These are phyloP conservation scores for Phaetusa simplex DNA, from an alignment of 2,113 vertebrate species.

Conservation along the genomic window DNA sequence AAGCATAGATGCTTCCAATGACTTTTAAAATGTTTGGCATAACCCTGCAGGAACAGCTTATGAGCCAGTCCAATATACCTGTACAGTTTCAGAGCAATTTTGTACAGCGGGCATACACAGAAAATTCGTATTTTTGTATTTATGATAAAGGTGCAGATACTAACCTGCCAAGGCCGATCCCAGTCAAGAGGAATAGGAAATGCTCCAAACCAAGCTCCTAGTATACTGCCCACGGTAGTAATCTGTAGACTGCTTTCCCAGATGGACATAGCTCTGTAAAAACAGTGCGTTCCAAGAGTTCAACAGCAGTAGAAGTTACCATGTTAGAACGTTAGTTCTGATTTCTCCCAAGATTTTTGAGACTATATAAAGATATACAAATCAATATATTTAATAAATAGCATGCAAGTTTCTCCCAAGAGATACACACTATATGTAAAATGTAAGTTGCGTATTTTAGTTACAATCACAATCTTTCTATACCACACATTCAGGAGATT, in stretches of 20 bases:
- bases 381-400: not conserved
- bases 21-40: not conserved
- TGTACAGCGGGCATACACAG: not conserved
- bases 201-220: conserved; percentile 92
- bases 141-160: conserved; percentile 7
- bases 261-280: conserved; percentile 86
- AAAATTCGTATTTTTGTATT: not conserved
- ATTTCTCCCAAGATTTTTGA: not conserved
- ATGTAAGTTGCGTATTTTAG: not conserved
- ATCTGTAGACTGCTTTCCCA: conserved; percentile 96
- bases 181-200: conserved; percentile 96
- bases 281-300: not conserved
- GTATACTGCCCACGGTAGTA: conserved; percentile 83
- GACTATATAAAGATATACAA: not conserved
- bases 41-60: not conserved
- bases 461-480: not conserved
- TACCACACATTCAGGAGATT: not conserved
- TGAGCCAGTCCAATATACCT: not conserved
- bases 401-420: not conserved
- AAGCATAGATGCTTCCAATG: not conserved
- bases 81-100: not conserved
- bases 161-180: conserved; percentile 98
- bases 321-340: not conserved
- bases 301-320: not conserved
- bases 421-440: not conserved